Base-by-base conservation (phyloP, 2,113 vertebrate species). In the Murina feae region DNA sequence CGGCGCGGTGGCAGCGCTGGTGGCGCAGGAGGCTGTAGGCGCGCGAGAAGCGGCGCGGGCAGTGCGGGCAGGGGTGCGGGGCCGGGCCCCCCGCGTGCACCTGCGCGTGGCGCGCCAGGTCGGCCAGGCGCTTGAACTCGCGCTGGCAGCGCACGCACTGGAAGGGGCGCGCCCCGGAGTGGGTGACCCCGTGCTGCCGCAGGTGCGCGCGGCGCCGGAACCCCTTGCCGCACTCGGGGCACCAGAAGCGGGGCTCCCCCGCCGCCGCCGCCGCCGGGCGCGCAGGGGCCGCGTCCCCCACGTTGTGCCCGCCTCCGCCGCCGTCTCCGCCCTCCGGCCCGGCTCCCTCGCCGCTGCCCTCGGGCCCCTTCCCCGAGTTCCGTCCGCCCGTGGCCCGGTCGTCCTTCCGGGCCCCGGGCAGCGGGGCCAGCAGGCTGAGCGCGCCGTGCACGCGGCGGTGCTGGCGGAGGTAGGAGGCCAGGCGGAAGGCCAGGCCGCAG, bases 301-400 rank as follows among this genome's bases (percentile, higher is more conserved):
- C 96, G 10, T 91, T 91, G 92, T 92, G 95, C 21, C 95, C 96
- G 0, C 90, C 84, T 4, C 87, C 95, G 0, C 86, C 96, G 11
- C 83, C 93, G 8, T 89, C 95, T 0, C 86, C 96, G 11, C 83
- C 93, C 10, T 86, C 69, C 32, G 30, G 63, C 30, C 30, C 14
- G 63, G 14, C 63, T 7, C 98, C 98, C 75, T 98, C 98, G 3
- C 98, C 97, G 90, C 98, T 97, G 90, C 98, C 98, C 39, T 96
- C 95, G 1, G 96, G 69, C 42, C 88, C 96, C 49, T 90, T 96
- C 68, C 92, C 96, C 53, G 94, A 96, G 96, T 39, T 96, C 95
- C 95, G 79, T 44, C 16, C 58, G 0, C 85, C 93, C 0, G 92
- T 5, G 30, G 88, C 86, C 60, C 69, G 91, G 85, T 94, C 95